Base-by-base conservation (phyloP, 2,888 invertebrate species). In the Heliconius ethilla region DNA sequence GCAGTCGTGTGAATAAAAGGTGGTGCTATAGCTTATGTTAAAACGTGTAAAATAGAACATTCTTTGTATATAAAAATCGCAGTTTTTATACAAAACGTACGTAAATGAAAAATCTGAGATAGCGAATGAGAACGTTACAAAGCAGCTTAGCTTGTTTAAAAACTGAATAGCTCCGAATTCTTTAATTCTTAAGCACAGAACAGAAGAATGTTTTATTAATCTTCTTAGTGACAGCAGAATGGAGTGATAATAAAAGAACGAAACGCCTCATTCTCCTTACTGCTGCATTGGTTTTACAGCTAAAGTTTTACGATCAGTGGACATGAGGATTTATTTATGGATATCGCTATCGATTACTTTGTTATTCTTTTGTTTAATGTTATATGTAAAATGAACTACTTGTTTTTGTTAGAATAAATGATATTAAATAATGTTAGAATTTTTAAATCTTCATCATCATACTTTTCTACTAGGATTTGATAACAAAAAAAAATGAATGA, bases 271-370 rank as follows among this genome's bases (percentile, higher is more conserved):
- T 78, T 80, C 76, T 75, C 75, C 76, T 69, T 27, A 27, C 67
- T 76, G 75, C 72, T 76, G 78, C 76, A 79, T 78, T 81, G 75
- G 81, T 79, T 79, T 79, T 81, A 81, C 76, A 67, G 29, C 78
- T 70, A 29, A 79, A 78, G 62, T 79, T 81, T 81, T 77, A 81
- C 78, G 81, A 79, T 79, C 77, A 75, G 72, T 69, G 78, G 78
- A 63, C 72, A 78, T 78, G 72, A 55, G 72, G 75, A 76, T 70
- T 76, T 76, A 0, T 79, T 79, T 78, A 79, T 79, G 74, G 76
- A 65, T 73, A 79, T 67, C 76, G 72, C 75, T 76, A 69, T 70
- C 73, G 51, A 66, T 79, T 79, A 74, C 25, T 40, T 33, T 62
- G 37, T 40, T 63, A 55, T 70, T 29, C 70, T 22, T 55, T 70